phyloP scores from a whole-genome alignment of 1,140 invertebrate genomes.

The Maconellicoccus hirsutus region DNA sequence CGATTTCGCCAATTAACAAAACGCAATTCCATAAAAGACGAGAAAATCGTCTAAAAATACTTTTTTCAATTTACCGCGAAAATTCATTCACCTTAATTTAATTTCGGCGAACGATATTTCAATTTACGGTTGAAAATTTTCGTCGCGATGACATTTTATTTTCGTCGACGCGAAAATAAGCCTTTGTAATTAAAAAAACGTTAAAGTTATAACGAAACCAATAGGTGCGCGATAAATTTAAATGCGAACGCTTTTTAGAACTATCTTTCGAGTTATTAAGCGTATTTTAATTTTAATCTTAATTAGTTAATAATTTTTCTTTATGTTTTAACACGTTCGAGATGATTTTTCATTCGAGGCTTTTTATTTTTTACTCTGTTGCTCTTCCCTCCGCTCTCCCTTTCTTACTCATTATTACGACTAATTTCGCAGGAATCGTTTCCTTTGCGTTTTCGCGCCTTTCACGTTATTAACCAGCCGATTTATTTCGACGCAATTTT shows the following conservation, averaged over 20 bases:
- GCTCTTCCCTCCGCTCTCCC: neutral
- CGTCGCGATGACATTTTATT: too few species aligned
- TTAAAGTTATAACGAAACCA: neutral
- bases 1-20: neutral
- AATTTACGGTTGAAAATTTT: neutral
- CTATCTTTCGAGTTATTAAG: neutral
- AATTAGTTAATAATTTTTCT: neutral
- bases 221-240: neutral
- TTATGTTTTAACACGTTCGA: neutral
- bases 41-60: neutral
- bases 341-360: neutral
- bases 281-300: neutral
- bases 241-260: neutral
- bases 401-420: slow-evolving; percentile 26
- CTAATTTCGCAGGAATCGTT: slow-evolving; percentile 40
- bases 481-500: slow-evolving; percentile 38
- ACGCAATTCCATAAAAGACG: neutral
- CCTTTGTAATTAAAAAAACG: neutral
- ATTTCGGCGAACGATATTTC: neutral
- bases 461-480: slow-evolving; percentile 40
- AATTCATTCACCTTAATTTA: slow-evolving; percentile 21
- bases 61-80: too few species aligned
- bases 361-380: neutral
- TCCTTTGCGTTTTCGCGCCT: slow-evolving; percentile 37
- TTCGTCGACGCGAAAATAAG: neutral